phyloP scores from a whole-genome alignment of 1,140 invertebrate species.

The Penaeus japonicus region DNA sequence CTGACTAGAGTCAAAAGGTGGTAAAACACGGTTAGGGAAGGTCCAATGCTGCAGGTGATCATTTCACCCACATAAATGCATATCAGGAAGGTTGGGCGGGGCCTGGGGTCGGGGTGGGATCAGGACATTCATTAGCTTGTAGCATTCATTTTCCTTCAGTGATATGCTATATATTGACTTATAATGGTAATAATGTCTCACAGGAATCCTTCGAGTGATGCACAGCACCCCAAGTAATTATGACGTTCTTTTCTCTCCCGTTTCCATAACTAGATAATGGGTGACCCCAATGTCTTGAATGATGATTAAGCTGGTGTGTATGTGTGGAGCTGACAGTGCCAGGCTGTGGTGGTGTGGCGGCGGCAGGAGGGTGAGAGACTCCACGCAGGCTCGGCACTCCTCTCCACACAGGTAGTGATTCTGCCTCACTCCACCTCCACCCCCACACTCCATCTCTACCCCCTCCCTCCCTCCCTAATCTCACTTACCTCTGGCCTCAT shows the following conservation, averaged over 20 bases:
- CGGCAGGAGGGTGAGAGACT: conserved; percentile 36
- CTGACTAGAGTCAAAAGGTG: conserved; percentile 47
- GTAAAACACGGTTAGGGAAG: conserved; percentile 38
- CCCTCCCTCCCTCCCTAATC: not conserved
- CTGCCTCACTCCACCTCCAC: conserved; percentile 42
- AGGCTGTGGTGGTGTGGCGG: conserved; percentile 43
- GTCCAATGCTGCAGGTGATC: conserved; percentile 35
- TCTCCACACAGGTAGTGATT: conserved; percentile 51
- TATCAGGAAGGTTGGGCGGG: too few relatives aligned
- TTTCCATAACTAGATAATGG: conserved; percentile 57
- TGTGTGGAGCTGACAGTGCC: conserved; percentile 54
- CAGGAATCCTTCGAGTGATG: not conserved
- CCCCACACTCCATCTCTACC: not conserved
- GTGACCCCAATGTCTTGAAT: conserved; percentile 54
- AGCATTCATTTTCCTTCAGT: conserved; percentile 37
- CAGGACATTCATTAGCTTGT: conserved; percentile 46
- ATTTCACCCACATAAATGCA: conserved; percentile 17
- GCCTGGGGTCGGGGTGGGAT: conserved; percentile 17
- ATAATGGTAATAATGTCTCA: conserved; percentile 22
- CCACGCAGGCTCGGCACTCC: conserved; percentile 44
- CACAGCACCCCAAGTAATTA: conserved; percentile 32
- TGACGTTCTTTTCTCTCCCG: conserved; percentile 47
- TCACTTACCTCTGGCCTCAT: not conserved
- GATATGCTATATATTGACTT: conserved; percentile 37
- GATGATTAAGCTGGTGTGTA: conserved; percentile 55